These are phyloP conservation scores for Melanerpes formicivorus DNA, from an alignment of 2,113 vertebrate genomes.

Conservation along the genomic window DNA sequence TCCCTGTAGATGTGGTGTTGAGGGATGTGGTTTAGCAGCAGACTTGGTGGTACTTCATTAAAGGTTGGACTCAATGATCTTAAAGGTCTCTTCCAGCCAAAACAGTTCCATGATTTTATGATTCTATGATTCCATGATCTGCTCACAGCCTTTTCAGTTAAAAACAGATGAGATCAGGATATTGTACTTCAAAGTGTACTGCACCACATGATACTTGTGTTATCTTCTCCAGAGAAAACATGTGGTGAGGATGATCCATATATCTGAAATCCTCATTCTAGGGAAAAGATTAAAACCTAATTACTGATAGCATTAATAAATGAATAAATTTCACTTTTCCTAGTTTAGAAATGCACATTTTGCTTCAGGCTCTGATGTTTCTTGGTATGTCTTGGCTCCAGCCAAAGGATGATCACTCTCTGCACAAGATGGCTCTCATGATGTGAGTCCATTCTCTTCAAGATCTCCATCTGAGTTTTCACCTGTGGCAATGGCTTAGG, in stretches of 20 bases:
- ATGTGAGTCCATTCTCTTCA: not conserved
- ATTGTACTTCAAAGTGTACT: not conserved
- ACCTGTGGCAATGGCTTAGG: fast-evolving
- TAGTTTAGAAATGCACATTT: not conserved
- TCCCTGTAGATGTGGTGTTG: too few species aligned
- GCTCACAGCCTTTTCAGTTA: not conserved
- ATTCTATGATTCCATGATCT: too few species aligned
- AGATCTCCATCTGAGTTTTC: not conserved
- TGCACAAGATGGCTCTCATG: fast-evolving
- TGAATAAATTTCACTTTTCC: not conserved
- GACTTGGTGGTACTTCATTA: too few species aligned
- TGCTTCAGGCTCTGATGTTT: not conserved
- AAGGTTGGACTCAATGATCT: too few species aligned
- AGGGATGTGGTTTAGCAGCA: too few species aligned
- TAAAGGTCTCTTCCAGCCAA: too few species aligned
- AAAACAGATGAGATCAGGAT: not conserved
- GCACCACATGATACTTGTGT: not conserved
- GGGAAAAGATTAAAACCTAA: not conserved
- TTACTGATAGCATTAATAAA: not conserved
- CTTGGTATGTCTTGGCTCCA: not conserved
- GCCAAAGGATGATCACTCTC: not conserved
- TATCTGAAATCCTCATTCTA: not conserved
- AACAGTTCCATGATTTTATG: too few species aligned
- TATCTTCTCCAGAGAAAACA: not conserved
- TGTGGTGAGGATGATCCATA: not conserved